Conservation (phyloP, 2,113 vertebrate genomes). For the Murina feae region DNA sequence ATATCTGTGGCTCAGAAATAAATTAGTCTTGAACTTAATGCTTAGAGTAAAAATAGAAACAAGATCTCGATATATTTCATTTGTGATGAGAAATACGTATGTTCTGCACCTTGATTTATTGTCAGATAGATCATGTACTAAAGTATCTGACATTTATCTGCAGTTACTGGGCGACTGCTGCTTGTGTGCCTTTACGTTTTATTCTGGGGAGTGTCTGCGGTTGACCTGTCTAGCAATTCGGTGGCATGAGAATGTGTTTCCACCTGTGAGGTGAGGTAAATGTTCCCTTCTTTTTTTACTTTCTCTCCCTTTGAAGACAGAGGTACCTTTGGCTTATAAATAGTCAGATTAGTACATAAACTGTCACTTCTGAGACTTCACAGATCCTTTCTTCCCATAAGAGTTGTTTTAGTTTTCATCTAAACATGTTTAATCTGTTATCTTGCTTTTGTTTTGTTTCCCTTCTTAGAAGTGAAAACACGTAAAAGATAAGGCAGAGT, state of each 20-base stretch:
- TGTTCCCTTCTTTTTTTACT: slow-evolving; percentile 19
- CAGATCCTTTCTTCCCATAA: neutral
- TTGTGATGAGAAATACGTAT: neutral
- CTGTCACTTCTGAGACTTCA: neutral
- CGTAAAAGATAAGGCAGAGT: neutral
- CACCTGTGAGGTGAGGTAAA: slow-evolving; percentile 79
- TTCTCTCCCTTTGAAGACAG: neutral
- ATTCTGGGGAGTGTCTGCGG: slow-evolving; percentile 81
- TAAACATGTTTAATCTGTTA: neutral
- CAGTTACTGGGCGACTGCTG: slow-evolving; percentile 90
- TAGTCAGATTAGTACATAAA: neutral
- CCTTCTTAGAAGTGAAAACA: neutral
- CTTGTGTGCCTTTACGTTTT: slow-evolving; percentile 90
- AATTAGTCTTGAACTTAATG: neutral
- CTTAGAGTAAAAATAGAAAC: slow-evolving; percentile 15
- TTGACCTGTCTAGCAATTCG: slow-evolving; percentile 87
- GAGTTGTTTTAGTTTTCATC: neutral
- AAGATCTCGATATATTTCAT: neutral
- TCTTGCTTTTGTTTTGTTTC: slow-evolving; percentile 25
- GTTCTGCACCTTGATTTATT: slow-evolving; percentile 4
- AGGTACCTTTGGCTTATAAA: neutral
- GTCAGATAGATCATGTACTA: slow-evolving; percentile 23
- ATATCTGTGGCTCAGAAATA: neutral
- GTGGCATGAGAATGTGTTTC: slow-evolving; percentile 84
- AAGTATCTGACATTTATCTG: slow-evolving; percentile 40